Conservation (phyloP, 2,113 vertebrate species). For the Micronycteris hirsuta region DNA sequence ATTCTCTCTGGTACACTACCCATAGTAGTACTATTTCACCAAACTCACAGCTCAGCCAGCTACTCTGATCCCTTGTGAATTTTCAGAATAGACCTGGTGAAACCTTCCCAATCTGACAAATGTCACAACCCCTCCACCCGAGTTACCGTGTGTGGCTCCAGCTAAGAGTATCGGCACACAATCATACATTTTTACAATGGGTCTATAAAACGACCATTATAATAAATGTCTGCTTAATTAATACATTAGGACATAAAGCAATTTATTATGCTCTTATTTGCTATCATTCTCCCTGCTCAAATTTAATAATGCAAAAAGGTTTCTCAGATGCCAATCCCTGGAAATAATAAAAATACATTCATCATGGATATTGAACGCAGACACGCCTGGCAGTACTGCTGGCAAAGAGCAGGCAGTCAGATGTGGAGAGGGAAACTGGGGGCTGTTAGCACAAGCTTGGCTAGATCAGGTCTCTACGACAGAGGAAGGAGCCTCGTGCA, state of each 20-base stretch:
- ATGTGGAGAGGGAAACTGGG: slow-evolving; percentile 61
- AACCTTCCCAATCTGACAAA: slow-evolving; percentile 60
- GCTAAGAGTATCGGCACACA: slow-evolving; percentile 65
- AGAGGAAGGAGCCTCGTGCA: slow-evolving; percentile 48
- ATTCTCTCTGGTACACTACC: not conserved
- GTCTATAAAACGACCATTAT: slow-evolving; percentile 82
- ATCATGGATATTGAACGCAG: slow-evolving; percentile 75
- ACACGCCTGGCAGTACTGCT: slow-evolving; percentile 66
- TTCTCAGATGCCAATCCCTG: slow-evolving; percentile 80
- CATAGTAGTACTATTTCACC: not conserved
- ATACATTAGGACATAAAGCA: slow-evolving; percentile 82
- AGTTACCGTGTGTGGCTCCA: slow-evolving; percentile 57
- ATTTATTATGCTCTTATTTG: slow-evolving; percentile 84
- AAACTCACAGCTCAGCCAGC: not conserved
- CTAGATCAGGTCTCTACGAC: slow-evolving; percentile 3
- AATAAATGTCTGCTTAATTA: slow-evolving; percentile 87
- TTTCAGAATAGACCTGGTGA: slow-evolving; percentile 2
- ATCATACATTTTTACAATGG: slow-evolving; percentile 80
- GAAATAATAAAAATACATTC: slow-evolving; percentile 83
- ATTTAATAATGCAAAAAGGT: slow-evolving; percentile 86
- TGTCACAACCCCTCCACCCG: slow-evolving; percentile 50
- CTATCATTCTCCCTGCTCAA: slow-evolving; percentile 78
- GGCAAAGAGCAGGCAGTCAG: slow-evolving; percentile 59
- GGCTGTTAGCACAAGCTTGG: slow-evolving; percentile 42
- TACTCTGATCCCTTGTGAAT: slow-evolving; percentile 39